These are phyloP conservation scores for Circaetus gallicus DNA, from an alignment of 2,113 vertebrate species.

Conservation along the genomic window DNA sequence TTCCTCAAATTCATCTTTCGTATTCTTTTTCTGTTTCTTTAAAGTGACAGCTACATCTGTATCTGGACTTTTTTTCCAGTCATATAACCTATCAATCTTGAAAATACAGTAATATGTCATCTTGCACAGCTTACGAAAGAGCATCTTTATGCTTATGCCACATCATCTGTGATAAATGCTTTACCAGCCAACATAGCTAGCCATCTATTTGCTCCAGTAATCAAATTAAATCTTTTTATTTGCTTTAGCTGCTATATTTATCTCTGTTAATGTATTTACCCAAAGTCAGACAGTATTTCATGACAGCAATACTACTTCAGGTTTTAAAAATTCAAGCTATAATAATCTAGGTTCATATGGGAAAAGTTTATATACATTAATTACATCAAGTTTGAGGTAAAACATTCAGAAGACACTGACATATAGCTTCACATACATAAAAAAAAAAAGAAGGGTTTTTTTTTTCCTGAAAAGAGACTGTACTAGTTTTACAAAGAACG, in stretches of 20 bases:
- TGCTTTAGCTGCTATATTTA: neutral
- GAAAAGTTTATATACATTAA: neutral
- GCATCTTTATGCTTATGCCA: neutral
- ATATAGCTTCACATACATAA: neutral
- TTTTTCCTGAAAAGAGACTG: neutral
- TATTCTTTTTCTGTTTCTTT: constrained; percentile 99
- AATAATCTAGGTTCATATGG: neutral
- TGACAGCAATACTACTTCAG: neutral
- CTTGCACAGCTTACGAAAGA: neutral
- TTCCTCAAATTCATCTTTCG: constrained; percentile 96
- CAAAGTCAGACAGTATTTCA: neutral
- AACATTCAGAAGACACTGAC: neutral
- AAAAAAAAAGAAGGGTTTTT: rapidly evolving
- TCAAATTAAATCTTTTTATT: neutral
- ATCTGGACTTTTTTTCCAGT: constrained; percentile 97
- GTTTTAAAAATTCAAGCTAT: neutral
- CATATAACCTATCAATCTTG: constrained; percentile 95
- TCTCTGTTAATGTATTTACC: neutral
- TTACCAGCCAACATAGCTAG: neutral
- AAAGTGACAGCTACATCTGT: constrained; percentile 88
- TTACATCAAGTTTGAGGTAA: neutral
- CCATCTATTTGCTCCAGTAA: neutral
- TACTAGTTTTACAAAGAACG: neutral
- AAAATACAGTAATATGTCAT: neutral
- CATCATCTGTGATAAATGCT: neutral